Evolutionary conservation across 2,113 vertebrate species (phyloP).

Genomic region (Apistogramma diplotaenia): DNA sequence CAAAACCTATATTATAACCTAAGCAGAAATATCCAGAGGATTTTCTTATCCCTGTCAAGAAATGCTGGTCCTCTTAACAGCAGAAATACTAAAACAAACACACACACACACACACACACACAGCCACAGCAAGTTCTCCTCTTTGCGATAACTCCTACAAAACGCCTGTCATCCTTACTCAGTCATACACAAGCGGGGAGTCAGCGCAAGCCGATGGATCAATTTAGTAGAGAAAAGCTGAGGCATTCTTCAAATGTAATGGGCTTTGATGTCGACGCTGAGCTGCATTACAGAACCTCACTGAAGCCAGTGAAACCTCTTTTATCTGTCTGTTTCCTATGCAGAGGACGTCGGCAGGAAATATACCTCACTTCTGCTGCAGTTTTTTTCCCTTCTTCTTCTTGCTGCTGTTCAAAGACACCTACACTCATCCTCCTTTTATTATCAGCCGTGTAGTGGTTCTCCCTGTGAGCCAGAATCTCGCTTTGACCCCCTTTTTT

Average conservation of each 20-base stretch:
- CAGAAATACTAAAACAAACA: constrained; percentile 1
- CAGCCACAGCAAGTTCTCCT: constrained; percentile 26
- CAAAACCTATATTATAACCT: neutral
- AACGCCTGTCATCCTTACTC: constrained; percentile 73
- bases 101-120: neutral
- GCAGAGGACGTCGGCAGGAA: constrained; percentile 47
- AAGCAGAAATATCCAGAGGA: neutral
- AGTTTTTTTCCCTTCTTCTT: neutral
- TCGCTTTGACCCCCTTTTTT: neutral
- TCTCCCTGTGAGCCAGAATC: neutral
- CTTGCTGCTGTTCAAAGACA: neutral
- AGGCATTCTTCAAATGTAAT: constrained; percentile 69
- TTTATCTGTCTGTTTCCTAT: constrained; percentile 65
- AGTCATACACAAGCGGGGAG: constrained; percentile 56
- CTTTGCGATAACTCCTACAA: constrained; percentile 68
- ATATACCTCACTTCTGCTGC: constrained; percentile 31
- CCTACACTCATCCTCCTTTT: neutral
- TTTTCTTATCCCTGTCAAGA: constrained; percentile 10
- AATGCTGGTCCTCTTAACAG: constrained; percentile 8
- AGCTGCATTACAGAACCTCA: constrained; percentile 64
- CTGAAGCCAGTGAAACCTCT: constrained; percentile 58
- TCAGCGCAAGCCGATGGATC: constrained; percentile 64
- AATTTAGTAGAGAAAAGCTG: constrained; percentile 67
- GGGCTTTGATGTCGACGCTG: constrained; percentile 74
- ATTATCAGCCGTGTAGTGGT: neutral